Base-by-base conservation (phyloP, 2,888 invertebrate species). In the Heteropelma amictum region DNA sequence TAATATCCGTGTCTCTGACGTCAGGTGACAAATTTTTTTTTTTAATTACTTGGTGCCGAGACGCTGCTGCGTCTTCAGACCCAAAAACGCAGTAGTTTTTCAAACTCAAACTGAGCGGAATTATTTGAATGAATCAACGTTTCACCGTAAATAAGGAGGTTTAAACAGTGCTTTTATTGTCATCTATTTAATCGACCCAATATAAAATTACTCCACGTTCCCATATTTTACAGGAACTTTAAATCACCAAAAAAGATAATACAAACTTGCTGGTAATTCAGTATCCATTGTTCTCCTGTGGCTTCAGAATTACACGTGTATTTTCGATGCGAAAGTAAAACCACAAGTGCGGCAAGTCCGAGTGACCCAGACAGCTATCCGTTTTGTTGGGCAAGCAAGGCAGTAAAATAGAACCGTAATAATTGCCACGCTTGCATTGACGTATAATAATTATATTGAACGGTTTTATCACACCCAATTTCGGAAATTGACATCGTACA, bases 251-350 rank as follows among this genome's bases (percentile, higher is more conserved):
- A 7, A 40, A 40, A 40, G 17, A 40, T 14, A 0, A 17, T n/a
- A 38, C 3, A 40, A n/a, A n/a, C n/a, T n/a, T n/a, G n/a, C n/a
- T 19, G 8, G 19, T 19, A n/a, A 45, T 19, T 19, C 19, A 8
- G 21, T 21, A 19, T 8, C 3, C 10, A 21, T 19, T 21, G 8
- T 45, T 2, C 28, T 51, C 23, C 14, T 10, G 19, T 10, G 10
- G 5, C 19, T 53, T 33, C 26, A 8, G 21, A 7, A 23, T 35
- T 23, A 21, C 12, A 30, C 8, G 10, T 30, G n/a, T n/a, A n/a
- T n/a, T 63, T 49, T 12, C 14, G n/a, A n/a, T 8, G 38, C 38
- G 56, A 45, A 71, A 64, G 63, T 49, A 23, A 21, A 64, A 56
- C 21, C 6, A 21, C 14, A 21, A 40, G 56, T 40, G 47, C 17